Base-by-base conservation (phyloP, 2,888 invertebrate species). In the Blastobasis adustella region DNA sequence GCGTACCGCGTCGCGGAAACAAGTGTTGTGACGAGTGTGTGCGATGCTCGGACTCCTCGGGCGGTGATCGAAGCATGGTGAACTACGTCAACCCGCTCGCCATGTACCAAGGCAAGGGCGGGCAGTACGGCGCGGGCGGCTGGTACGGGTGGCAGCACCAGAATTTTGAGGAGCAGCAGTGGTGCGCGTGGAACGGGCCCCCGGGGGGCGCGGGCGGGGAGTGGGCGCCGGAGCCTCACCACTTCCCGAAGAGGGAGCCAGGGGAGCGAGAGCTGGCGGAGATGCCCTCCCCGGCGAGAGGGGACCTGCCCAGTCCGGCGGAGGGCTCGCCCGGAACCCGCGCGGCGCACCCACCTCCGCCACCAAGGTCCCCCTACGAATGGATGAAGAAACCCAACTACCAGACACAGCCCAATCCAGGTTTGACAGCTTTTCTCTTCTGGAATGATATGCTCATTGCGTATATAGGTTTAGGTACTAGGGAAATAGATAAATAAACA, bases 351-450 rank as follows among this genome's bases (percentile, higher is more conserved):
- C 76, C 93, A 67, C 93, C 95, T 46, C 90, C 92, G 43, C 93
- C 94, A 38, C 92, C 93, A 23, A 91, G 95, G 45, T 94, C 95
- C 60, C 95, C 96, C 0, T 97, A 92, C 76, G 96, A 96, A 66
- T 97, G 97, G 97, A 96, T 97, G 93, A 96, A 95, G 80, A 96
- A 95, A 77, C 93, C 94, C 0, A 92, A 95, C 49, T 96, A 96
- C 79, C 95, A 95, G 70, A 92, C 91, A 58, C 95, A 95, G 71
- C 95, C 95, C 4, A 95, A 94, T 80, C 95, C 96, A 84, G 96
- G 96, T 96, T 49, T 49, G 6, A 23, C 3, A 23, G 23, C 40
- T 46, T 41, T 37, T 10, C 10, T 40, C 4, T 41, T 41, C 23
- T 23, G 1, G 23, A 23, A 23, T 2, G 23, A 23, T 23, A 23